Evolutionary conservation across 2,797 vertebrate species (phyloP).

Genomic region (Astyanax mexicanus): DNA sequence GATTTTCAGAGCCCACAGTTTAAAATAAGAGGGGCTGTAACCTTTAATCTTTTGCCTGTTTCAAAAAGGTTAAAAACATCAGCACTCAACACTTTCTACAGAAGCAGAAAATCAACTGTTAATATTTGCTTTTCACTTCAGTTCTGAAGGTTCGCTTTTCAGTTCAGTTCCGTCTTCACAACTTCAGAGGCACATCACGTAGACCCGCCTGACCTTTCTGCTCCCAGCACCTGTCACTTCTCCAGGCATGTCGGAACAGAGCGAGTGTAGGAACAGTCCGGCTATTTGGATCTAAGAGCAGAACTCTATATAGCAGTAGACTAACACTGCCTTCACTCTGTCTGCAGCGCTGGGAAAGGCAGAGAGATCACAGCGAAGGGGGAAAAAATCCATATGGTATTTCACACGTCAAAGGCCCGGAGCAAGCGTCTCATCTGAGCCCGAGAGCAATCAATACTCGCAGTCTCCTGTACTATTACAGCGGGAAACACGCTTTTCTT

Average conservation of each 20-base stretch:
- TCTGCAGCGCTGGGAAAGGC: slow-evolving; percentile 25
- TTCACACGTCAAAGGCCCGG: slow-evolving; percentile 64
- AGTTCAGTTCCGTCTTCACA: neutral
- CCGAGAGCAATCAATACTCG: slow-evolving; percentile 59
- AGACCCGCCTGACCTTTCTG: neutral
- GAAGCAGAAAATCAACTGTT: no score
- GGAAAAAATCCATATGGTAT: slow-evolving; percentile 57
- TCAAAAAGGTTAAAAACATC: no score
- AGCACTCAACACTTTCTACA: no score
- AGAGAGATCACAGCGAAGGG: slow-evolving; percentile 47
- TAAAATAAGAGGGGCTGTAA: no score
- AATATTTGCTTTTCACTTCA: no score
- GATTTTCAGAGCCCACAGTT: no score
- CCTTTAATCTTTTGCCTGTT: no score
- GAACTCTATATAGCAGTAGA: slow-evolving; percentile 25
- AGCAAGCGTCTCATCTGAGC: slow-evolving; percentile 57
- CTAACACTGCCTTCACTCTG: slow-evolving; percentile 36
- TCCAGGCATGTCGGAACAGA: neutral
- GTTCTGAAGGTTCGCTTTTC: neutral
- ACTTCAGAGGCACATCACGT: slow-evolving; percentile 6
- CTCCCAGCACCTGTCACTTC: slow-evolving; percentile 22
- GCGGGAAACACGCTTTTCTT: slow-evolving; percentile 25
- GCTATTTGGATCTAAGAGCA: slow-evolving; percentile 25
- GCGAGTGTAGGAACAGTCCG: slow-evolving; percentile 20
- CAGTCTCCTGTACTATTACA: slow-evolving; percentile 43